Conservation (phyloP, 35 echinoderm and acorn worm species). For the Nesometra sesokonis region DNA sequence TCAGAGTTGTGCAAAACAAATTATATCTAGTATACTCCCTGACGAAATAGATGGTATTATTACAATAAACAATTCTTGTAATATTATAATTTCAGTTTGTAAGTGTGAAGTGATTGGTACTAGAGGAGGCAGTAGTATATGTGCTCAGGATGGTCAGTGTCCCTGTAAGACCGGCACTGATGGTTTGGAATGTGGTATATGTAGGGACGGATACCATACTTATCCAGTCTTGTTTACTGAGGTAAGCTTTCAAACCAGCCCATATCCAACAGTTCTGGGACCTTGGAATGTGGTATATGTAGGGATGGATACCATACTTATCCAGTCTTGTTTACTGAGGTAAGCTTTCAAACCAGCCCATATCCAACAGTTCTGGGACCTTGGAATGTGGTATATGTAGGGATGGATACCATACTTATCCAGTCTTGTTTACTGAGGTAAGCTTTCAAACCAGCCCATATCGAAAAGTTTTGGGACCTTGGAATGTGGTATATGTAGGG, state of each 20-base stretch:
- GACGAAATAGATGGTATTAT: too few species aligned
- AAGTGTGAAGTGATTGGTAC: conserved; percentile 60
- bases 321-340: conserved; percentile 25
- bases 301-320: conserved; percentile 57
- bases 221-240: conserved; percentile 33
- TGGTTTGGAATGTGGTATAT: conserved; percentile 46
- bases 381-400: conserved; percentile 50
- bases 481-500: conserved; percentile 51
- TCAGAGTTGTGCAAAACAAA: too few species aligned
- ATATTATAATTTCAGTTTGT: conserved; percentile 68
- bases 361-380: conserved; percentile 27
- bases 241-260: conserved; percentile 40
- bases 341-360: conserved; percentile 37
- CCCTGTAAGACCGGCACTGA: conserved; percentile 49
- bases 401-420: conserved; percentile 61
- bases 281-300: conserved; percentile 47
- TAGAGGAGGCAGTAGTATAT: conserved; percentile 36
- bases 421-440: conserved; percentile 23
- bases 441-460: conserved; percentile 28
- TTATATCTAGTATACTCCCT: too few species aligned
- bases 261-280: conserved; percentile 29
- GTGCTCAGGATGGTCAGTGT: conserved; percentile 70
- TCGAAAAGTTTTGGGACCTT: conserved; percentile 30
- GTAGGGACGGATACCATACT: conserved; percentile 52
- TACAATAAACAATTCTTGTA: too few species aligned